Evolutionary conservation across 2,797 vertebrate genomes (phyloP), one percentile per base, ranked within the genome.

Genomic region (Tapera naevia): DNA sequence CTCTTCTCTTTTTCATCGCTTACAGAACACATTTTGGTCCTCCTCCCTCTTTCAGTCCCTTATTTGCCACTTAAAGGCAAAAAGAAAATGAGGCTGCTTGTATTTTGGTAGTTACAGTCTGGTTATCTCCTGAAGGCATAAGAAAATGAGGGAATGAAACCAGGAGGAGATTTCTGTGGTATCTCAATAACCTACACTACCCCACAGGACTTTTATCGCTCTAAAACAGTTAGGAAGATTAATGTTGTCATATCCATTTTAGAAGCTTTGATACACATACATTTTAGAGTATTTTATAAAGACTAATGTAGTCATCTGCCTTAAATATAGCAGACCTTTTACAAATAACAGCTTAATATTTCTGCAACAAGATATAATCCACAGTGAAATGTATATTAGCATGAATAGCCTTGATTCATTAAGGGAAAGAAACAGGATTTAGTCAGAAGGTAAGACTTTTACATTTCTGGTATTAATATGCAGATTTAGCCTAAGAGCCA

Each of bases 141-240:
- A 64, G 50, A 70, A 85, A 86, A 84, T 15, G 8, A 56, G 9
- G 9, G 2, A 22, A 48, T 28, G 19, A 75, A 91, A 60, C 9
- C 53, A 78, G 19, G 8, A 51, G 6, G 7, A 58, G 41, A 90
- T 81, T 24, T 62, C 69, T 5, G 30, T 50, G 41, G 25, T 87
- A 93, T 69, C 13, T 66, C 61, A 51, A 2, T 39, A 58, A 75
- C 56, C 66, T 89, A 66, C 28, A 66, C 92, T 88, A 81, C 66
- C 13, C 61, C 51, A 51, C 22, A n/a, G 23, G 12, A 70, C 89
- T 45, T 89, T 69, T 90, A 82, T 21, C 75, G 19, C 46, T 92
- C 25, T 81, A 46, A 91, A 95, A 89, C 30, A 69, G 72, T 93
- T 65, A 80, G 23, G 39, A 86, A 95, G 91, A 94, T 88, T 92